phyloP scores from a whole-genome alignment of 2,888 invertebrate species.

The Noctua fimbriata region DNA sequence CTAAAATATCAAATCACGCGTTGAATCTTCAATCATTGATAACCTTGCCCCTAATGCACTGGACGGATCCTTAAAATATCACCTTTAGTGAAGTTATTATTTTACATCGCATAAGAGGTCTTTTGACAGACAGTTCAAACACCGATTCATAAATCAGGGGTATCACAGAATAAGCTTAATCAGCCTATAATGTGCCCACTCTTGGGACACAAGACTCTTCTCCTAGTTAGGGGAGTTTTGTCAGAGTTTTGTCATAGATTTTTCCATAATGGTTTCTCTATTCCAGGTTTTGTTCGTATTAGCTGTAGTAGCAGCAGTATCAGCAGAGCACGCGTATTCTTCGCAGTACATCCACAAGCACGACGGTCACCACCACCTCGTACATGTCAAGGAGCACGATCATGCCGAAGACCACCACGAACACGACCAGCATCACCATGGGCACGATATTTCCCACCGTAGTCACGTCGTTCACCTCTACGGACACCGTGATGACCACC shows the following conservation, averaged over 20 bases:
- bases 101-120: background rate
- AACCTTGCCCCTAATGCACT: background rate
- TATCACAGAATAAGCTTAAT: background rate
- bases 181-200: background rate
- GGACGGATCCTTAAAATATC: background rate
- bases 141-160: background rate
- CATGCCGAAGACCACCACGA: slow-evolving; percentile 6
- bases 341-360: slow-evolving; percentile 71
- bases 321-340: slow-evolving; percentile 60
- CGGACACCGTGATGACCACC: slow-evolving; percentile 30
- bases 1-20: background rate
- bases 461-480: slow-evolving; percentile 78
- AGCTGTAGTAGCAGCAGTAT: slow-evolving; percentile 13
- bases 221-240: background rate
- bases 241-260: background rate
- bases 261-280: background rate
- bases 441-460: slow-evolving; percentile 35
- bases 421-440: slow-evolving; percentile 16
- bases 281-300: slow-evolving; percentile 32
- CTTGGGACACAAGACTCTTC: background rate
- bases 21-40: background rate
- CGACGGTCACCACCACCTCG: slow-evolving; percentile 62
- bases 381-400: slow-evolving; percentile 36
- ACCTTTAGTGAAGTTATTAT: background rate
- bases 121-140: background rate